phyloP scores from a whole-genome alignment of 2,888 invertebrate species.

The Macrophya alboannulata region DNA sequence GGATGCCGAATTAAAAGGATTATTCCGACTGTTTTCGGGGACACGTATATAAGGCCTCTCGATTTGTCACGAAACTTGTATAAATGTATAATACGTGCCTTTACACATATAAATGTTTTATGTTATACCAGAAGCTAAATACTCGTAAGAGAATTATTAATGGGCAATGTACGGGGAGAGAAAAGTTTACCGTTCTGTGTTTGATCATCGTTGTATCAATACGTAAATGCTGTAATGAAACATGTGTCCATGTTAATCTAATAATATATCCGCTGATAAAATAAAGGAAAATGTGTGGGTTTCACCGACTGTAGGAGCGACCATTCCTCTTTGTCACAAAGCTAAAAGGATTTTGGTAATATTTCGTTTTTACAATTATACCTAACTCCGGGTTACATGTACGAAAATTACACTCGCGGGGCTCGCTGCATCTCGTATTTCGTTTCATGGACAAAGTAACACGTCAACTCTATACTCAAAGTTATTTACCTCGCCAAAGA shows the following conservation, averaged over 20 bases:
- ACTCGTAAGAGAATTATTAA: conserved; percentile 18
- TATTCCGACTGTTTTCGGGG: conserved; percentile 11
- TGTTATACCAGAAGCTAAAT: conserved; percentile 2
- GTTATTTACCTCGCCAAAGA: conserved; percentile 13
- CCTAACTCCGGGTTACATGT: background rate
- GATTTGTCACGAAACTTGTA: background rate
- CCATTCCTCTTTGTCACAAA: conserved; percentile 5
- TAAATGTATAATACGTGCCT: background rate
- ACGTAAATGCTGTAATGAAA: background rate
- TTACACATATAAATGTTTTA: conserved; percentile 1
- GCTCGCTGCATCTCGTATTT: conserved; percentile 12
- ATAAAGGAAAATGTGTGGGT: conserved; percentile 23
- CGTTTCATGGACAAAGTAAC: conserved; percentile 11
- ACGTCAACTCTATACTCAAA: background rate
- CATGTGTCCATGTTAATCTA: conserved; percentile 18
- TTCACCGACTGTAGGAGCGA: background rate
- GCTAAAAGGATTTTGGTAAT: background rate
- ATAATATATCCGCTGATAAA: conserved; percentile 9
- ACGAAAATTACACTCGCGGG: background rate
- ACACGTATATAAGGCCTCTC: background rate
- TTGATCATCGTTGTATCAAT: conserved; percentile 36
- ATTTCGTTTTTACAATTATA: conserved; percentile 9
- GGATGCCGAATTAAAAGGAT: background rate
- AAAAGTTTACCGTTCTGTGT: conserved; percentile 24
- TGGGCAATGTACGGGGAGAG: background rate